These are phyloP conservation scores for Amazona vittata DNA, from an alignment of 2,113 vertebrate genomes.

Conservation along the genomic window DNA sequence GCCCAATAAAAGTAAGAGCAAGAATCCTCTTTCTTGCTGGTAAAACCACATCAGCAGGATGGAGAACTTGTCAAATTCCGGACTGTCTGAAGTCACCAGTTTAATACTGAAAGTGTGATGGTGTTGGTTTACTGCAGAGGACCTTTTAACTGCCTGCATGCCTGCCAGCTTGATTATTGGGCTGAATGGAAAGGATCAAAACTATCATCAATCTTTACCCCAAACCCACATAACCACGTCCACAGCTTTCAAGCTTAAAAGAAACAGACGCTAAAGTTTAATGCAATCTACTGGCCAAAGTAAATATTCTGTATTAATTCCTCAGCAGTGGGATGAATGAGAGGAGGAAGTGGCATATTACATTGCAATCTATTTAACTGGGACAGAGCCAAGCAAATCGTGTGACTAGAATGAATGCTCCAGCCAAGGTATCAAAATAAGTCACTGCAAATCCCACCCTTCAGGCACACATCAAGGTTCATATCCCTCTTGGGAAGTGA, in stretches of 20 bases:
- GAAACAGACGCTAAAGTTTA: conserved; percentile 15
- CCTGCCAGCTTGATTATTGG: neutral
- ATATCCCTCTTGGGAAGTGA: neutral
- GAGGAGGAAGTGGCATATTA: conserved; percentile 37
- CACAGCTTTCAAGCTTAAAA: conserved; percentile 11
- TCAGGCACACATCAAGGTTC: conserved; percentile 1
- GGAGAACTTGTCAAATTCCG: neutral
- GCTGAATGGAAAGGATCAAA: conserved; percentile 1
- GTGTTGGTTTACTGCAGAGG: neutral
- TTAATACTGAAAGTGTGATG: neutral
- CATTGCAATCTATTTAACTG: conserved; percentile 30
- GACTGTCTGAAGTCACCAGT: neutral
- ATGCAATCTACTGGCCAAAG: conserved; percentile 28
- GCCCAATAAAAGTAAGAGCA: neutral
- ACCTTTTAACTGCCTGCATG: neutral
- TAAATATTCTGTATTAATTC: conserved; percentile 53
- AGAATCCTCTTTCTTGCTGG: neutral
- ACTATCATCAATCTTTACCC: conserved; percentile 2
- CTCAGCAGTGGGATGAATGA: conserved; percentile 44
- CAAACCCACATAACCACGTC: conserved; percentile 22
- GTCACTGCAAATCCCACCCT: conserved; percentile 23
- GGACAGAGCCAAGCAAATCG: conserved; percentile 24
- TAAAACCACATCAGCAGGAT: neutral
- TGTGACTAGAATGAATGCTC: conserved; percentile 7
- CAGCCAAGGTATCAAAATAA: conserved; percentile 49